Percentiles rank a stretch among this genome's conserved stretches.
phyloP scores from a whole-genome alignment of 2,797 vertebrate genomes.

The Microchirus variegatus region DNA sequence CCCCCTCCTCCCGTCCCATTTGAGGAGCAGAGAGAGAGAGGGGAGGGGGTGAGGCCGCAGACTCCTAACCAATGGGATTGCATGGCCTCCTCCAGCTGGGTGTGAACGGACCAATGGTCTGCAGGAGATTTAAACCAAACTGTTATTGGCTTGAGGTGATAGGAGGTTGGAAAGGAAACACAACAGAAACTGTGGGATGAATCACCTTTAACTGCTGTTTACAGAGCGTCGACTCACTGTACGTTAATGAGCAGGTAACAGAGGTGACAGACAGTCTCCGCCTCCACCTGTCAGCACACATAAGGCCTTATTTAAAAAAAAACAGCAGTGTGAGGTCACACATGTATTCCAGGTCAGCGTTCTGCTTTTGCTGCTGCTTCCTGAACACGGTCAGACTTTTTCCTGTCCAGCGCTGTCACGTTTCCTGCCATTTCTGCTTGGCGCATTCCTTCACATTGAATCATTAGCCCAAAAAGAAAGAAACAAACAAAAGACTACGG shows the following conservation, averaged over 20 bases:
- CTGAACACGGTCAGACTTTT: conserved; percentile 64
- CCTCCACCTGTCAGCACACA: conserved; percentile 14
- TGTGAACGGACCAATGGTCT: conserved; percentile 73
- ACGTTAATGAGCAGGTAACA: conserved; percentile 49
- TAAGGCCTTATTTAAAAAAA: conserved; percentile 26
- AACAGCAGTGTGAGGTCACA: conserved; percentile 3
- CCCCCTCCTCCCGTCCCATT: conserved; percentile 61
- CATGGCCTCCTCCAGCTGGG: conserved; percentile 57
- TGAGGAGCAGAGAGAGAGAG: conserved; percentile 51
- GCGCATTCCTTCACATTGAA: conserved; percentile 69
- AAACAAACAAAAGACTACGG: conserved; percentile 20
- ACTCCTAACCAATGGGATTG: conserved; percentile 71
- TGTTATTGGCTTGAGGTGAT: conserved; percentile 57
- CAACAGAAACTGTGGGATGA: conserved; percentile 14
- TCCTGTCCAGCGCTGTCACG: conserved; percentile 63
- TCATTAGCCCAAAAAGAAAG: conserved; percentile 39
- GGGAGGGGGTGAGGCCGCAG: conserved; percentile 37
- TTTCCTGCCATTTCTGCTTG: conserved; percentile 68
- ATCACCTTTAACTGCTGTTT: conserved; percentile 41
- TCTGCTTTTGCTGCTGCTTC: conserved; percentile 55
- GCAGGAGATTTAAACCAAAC: conserved; percentile 75
- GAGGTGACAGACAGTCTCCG: conserved; percentile 14
- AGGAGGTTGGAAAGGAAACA: conserved; percentile 7
- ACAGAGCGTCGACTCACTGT: conserved; percentile 44
- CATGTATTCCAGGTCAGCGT: conserved; percentile 41